Evolutionary conservation across 2,888 invertebrate genomes (phyloP), one percentile per base, ranked within the genome.

Genomic region (Limnephilus rhombicus): DNA sequence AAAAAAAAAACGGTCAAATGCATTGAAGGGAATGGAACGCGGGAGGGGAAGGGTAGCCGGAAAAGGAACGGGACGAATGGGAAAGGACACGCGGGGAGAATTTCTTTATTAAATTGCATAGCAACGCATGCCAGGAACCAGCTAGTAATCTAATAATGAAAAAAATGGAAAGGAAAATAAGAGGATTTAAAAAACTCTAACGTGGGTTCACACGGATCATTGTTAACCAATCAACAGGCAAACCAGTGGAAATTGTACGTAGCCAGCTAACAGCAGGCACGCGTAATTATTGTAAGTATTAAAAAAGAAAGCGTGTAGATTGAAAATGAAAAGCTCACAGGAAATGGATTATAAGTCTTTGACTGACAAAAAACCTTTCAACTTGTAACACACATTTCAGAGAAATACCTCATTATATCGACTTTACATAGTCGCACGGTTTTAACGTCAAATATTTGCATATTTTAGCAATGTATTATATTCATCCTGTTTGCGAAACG

Each of bases 371-470:
- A 68, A 68, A 68, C 68, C 68, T 82, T 18, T 82, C 34, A 41
- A 29, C 81, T 89, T 89, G 89, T 81, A 81, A 41, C 29, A 41
- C 81, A 89, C 41, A 81, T 89, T 81, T 81, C 80, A 88, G 80
- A 53, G 88, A 88, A 88, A 88, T 83, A 90, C 83, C 82, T 90
- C 89, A 81, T 89, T 91, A 81, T 41, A 91, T 49, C 87, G 87
- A 91, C 80, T 81, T 87, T 87, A 45, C 91, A 91, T 86, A 87
- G 87, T 86, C 87, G 91, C 91, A 91, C 87, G 86, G 91, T 87
- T 86, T 87, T 87, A 89, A 81, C 83, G 88, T 86, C 91, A 91
- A 90, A 91, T 91, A 91, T 91, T 91, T 89, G 89, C 91, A 91
- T 91, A 83, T 91, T 91, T 87, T 89, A 91, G 89, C 82, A 83